phyloP scores from a whole-genome alignment of 2,888 invertebrate genomes.

The Apamea sordens region DNA sequence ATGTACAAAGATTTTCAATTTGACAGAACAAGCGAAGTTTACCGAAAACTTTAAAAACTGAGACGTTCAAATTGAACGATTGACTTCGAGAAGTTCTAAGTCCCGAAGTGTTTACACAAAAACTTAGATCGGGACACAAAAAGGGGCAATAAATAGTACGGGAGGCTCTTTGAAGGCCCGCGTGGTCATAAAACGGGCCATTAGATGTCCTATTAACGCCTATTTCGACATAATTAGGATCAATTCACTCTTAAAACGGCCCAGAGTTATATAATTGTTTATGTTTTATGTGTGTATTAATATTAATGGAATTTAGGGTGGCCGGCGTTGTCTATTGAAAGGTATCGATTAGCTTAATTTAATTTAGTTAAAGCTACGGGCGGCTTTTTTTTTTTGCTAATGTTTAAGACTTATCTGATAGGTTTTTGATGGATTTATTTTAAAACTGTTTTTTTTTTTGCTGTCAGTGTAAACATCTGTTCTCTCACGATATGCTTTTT shows the following conservation, averaged over 20 bases:
- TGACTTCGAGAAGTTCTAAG: slow-evolving; percentile 53
- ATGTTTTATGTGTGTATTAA: slow-evolving; percentile 79
- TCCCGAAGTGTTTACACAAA: slow-evolving; percentile 83
- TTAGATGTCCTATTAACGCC: slow-evolving; percentile 90
- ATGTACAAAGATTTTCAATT: slow-evolving; percentile 55
- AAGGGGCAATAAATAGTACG: slow-evolving; percentile 86
- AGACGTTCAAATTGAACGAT: slow-evolving; percentile 77
- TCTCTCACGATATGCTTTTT: slow-evolving; percentile 5
- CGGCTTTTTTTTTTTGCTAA: slow-evolving; percentile 61
- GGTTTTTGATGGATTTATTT: slow-evolving; percentile 58
- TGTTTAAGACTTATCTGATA: slow-evolving; percentile 54
- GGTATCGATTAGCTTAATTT: slow-evolving; percentile 67
- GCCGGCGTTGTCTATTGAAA: slow-evolving; percentile 60
- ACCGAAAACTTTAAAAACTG: slow-evolving; percentile 52
- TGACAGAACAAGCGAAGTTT: slow-evolving; percentile 29
- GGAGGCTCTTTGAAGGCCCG: slow-evolving; percentile 86
- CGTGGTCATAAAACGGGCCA: slow-evolving; percentile 85
- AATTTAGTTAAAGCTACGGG: slow-evolving; percentile 64
- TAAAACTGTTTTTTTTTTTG: slow-evolving; percentile 45
- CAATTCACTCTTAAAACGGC: slow-evolving; percentile 82
- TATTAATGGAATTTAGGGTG: slow-evolving; percentile 70
- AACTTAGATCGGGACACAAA: slow-evolving; percentile 83
- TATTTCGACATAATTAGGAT: slow-evolving; percentile 90
- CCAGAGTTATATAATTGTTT: slow-evolving; percentile 85
- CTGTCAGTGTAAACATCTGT: slow-evolving; percentile 48